Evolutionary conservation across 2,888 invertebrate species (phyloP), one percentile per base, ranked within the genome.

Genomic region (Hirtodrosophila cameraria): DNA sequence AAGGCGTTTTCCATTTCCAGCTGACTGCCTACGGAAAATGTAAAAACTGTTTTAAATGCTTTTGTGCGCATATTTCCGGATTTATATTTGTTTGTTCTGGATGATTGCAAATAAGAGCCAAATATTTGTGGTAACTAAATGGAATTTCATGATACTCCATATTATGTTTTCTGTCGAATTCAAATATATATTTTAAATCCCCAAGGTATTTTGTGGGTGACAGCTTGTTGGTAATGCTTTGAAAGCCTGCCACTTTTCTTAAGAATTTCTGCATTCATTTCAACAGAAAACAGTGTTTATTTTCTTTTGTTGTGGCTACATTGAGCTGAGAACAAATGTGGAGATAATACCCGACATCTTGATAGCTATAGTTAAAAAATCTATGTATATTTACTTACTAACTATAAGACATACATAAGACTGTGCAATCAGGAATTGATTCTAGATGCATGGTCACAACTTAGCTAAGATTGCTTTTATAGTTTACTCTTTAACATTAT

Each of bases 41-140:
- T 50, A 61, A 72, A n/a, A 86, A 74, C 69, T 69, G 69, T 70
- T 79, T 86, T 69, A 67, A 83, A 74, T 86, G 73, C 62, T 65
- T 68, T 50, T 69, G 58, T 62, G 12, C 46, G 43, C 55, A 50
- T 72, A 55, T 67, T 75, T 80, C 68, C 64, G 70, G 45, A 43
- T 46, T 59, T 39, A 42, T 23, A 48, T 43, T 58, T 48, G 20
- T 55, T 70, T 73, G 46, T 42, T 39, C 18, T 2, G 11, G 11
- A 23, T 12, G 8, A 46, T 43, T 27, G 43, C 27, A 12, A 20
- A 43, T 45, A 23, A 35, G 13, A 16, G 42, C 15, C 28, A 65
- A 42, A 13, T 18, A 50, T 36, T 35, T 13, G 38, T 46, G 16
- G 3, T 11, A 38, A 50, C 30, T 60, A 60, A 60, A 38, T 53